Base-by-base conservation (phyloP, 2,797 vertebrate species). In the Liasis olivaceus region DNA sequence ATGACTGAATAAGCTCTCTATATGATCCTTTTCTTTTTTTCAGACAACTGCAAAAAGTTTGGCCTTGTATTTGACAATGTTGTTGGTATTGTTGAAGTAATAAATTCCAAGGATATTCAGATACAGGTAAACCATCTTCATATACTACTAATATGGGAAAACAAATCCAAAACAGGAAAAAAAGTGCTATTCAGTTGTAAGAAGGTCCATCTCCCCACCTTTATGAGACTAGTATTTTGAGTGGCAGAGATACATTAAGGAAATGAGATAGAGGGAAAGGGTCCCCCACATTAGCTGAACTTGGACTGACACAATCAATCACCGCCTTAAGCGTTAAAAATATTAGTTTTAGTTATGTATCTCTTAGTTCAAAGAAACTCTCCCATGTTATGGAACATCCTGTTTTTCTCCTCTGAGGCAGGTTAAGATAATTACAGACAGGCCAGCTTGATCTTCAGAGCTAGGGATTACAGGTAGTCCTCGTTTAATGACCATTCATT, bases 31-130 rank as follows among this genome's bases (percentile, higher is more conserved):
- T 24, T 91, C 69, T 94, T 17, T 86, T n/a, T 90, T 96, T 15
- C 96, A 99, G 99, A 99, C 96, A 99, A 99, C 96, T 99, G 99
- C 96, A 99, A 98, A 97, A 99, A 99, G 96, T 98, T 99, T 94
- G 99, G 98, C 87, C 97, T 99, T 92, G 99, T 99, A 93, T 99
- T 99, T 97, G 99, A 99, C 96, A 99, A 98, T 6, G 99, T 98
- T 59, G 99, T 99, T 89, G 99, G 99, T 92, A 99, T 99, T 36
- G 98, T 99, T 94, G 99, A 99, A 97, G 97, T 99, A 94, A 99
- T 99, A 97, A 99, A 99, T 97, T 99, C 98, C 95, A 99, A 97
- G 95, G 97, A 98, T 90, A 97, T 99, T 96, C 98, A 99, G 95
- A 97, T 99, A 96, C 99, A 99, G 98, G 99, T 99, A 96, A 98